Conservation (phyloP, 2,888 invertebrate species). For the Chrysina gloriosa region DNA sequence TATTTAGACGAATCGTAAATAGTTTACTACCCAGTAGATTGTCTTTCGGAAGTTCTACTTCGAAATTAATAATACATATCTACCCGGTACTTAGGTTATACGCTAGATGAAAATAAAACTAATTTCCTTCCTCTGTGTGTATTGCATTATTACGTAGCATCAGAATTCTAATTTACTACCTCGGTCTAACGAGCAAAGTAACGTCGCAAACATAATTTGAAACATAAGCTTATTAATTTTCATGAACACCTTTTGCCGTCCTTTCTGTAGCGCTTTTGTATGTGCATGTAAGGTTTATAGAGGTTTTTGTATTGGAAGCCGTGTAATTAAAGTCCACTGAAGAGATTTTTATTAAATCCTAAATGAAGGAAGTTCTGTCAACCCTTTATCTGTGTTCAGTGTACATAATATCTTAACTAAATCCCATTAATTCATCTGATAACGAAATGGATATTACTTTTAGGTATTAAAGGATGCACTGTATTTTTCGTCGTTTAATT, state of each 20-base stretch:
- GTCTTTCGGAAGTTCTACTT: no score
- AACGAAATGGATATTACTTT: background rate
- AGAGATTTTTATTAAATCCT: slow-evolving; percentile 26
- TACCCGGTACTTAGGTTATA: no score
- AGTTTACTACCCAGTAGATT: no score
- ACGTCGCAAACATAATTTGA: slow-evolving; percentile 26
- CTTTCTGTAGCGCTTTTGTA: background rate
- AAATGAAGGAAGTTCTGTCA: slow-evolving; percentile 8
- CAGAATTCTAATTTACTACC: slow-evolving; percentile 5
- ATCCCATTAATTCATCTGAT: background rate
- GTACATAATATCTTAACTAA: background rate
- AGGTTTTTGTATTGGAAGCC: slow-evolving; percentile 8
- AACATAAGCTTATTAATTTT: slow-evolving; percentile 35
- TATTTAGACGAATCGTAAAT: no score
- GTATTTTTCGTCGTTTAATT: no score
- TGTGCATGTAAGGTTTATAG: slow-evolving; percentile 25
- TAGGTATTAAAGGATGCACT: no score
- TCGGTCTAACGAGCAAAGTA: slow-evolving; percentile 5
- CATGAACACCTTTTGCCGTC: slow-evolving; percentile 23
- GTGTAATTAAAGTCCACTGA: slow-evolving; percentile 23
- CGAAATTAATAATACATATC: background rate
- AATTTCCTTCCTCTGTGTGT: background rate
- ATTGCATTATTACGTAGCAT: background rate
- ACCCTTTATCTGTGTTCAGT: slow-evolving; percentile 14
- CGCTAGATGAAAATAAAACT: background rate